phyloP scores from a whole-genome alignment of 1,140 invertebrate genomes.

The Capitella teleta region DNA sequence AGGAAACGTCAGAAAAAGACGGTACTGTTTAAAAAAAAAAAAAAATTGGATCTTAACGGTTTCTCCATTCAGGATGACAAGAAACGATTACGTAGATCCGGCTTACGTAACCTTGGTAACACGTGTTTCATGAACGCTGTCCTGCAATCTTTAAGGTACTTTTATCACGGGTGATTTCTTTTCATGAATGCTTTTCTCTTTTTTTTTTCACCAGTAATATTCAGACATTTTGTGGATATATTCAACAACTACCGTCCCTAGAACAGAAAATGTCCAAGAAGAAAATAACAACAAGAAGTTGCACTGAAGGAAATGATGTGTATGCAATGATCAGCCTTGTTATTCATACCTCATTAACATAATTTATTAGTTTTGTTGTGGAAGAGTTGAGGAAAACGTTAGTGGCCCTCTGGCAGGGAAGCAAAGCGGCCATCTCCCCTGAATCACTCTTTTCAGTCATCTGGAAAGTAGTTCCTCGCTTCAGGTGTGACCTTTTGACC shows the following conservation, averaged over 20 bases:
- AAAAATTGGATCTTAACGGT: no score
- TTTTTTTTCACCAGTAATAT: slow-evolving; percentile 55
- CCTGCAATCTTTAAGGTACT: slow-evolving; percentile 63
- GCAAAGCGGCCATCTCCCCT: slow-evolving; percentile 65
- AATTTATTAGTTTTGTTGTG: slow-evolving; percentile 53
- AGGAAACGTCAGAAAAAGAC: no score
- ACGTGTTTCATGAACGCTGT: slow-evolving; percentile 85
- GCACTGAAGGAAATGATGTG: slow-evolving; percentile 47
- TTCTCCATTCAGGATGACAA: no score
- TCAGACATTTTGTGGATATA: slow-evolving; percentile 70
- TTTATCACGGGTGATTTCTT: background rate
- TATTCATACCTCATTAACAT: background rate
- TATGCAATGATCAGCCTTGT: slow-evolving; percentile 19
- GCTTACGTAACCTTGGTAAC: slow-evolving; percentile 71
- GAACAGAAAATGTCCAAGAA: slow-evolving; percentile 44
- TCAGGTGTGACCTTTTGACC: slow-evolving; percentile 47
- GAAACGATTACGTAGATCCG: slow-evolving; percentile 43
- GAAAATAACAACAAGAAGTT: slow-evolving; percentile 18
- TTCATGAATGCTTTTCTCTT: background rate
- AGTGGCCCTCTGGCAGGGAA: slow-evolving; percentile 58
- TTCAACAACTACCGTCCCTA: slow-evolving; percentile 64
- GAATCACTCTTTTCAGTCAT: slow-evolving; percentile 70
- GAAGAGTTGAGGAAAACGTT: slow-evolving; percentile 69
- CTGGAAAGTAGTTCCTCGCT: slow-evolving; percentile 74
- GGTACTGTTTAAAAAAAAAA: no score